A percentile compares a stretch with the other conserved stretches of the same genome.
Evolutionary conservation across 2,888 invertebrate species (phyloP).

Genomic region (Phaonia tiefii): DNA sequence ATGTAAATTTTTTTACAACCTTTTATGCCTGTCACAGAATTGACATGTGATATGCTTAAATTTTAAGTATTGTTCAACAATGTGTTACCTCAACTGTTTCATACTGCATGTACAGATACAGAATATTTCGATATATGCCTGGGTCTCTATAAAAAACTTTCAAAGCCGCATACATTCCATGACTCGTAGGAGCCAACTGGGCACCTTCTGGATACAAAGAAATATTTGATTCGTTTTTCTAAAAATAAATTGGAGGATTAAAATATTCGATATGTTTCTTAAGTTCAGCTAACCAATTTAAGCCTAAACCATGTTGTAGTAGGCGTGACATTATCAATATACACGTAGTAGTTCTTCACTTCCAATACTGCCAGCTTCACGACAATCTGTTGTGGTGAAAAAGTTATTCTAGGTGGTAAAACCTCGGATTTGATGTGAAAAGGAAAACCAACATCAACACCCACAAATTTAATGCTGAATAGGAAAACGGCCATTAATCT

Average conservation of each 20-base stretch:
- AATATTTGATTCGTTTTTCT: conserved; percentile 66
- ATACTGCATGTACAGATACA: conserved; percentile 72
- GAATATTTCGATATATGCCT: conserved; percentile 73
- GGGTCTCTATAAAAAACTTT: conserved; percentile 73
- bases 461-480: conserved; percentile 74
- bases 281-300: conserved; percentile 70
- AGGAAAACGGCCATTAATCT: conserved; percentile 32
- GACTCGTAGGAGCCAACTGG: conserved; percentile 71
- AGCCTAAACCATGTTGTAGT: conserved; percentile 73
- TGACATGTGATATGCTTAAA: too few relatives aligned
- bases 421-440: conserved; percentile 73
- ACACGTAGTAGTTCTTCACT: conserved; percentile 68
- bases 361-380: conserved; percentile 70
- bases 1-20: too few relatives aligned
- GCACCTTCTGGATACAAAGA: conserved; percentile 72
- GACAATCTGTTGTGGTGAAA: conserved; percentile 67
- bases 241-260: conserved; percentile 13
- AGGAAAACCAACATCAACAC: conserved; percentile 69
- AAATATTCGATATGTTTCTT: background rate
- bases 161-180: conserved; percentile 73
- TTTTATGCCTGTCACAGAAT: too few relatives aligned
- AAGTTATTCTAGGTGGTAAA: conserved; percentile 71
- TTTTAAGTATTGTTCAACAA: too few relatives aligned
- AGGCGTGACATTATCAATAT: conserved; percentile 74
- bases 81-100: conserved; percentile 70